A percentile compares a stretch with the other conserved stretches of the same genome.
Conservation (phyloP, 2,888 invertebrate genomes). For the Antheraea assamensis region DNA sequence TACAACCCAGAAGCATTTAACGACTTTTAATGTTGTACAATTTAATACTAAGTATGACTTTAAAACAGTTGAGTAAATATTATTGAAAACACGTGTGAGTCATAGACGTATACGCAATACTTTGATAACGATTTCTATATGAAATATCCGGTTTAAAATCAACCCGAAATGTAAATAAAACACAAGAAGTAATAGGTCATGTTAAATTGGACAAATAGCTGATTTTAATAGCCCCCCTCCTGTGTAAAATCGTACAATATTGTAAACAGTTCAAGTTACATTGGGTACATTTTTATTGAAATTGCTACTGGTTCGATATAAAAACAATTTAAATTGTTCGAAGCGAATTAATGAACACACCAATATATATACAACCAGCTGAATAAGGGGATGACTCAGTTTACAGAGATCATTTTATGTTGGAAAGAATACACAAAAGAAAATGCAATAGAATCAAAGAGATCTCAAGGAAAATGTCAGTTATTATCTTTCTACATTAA, state of each 20-base stretch:
- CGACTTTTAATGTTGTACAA: background rate
- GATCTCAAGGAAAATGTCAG: background rate
- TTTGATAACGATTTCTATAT: background rate
- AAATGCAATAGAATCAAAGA: background rate
- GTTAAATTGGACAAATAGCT: background rate
- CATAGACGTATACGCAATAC: background rate
- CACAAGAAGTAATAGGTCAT: background rate
- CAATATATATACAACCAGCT: background rate
- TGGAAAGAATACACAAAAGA: background rate
- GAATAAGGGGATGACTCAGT: background rate
- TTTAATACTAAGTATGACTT: background rate
- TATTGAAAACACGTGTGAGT: slow-evolving; percentile 6
- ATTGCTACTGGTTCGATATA: slow-evolving; percentile 6
- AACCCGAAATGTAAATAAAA: background rate
- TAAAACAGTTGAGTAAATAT: slow-evolving; percentile 2
- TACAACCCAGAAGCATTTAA: background rate
- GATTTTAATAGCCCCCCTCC: background rate
- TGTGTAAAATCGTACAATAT: background rate
- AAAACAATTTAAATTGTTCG: slow-evolving; percentile 1
- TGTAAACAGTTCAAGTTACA: slow-evolving; percentile 5
- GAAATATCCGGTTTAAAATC: background rate
- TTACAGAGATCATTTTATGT: background rate
- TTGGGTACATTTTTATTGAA: background rate
- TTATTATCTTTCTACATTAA: background rate
- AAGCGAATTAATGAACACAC: background rate